A percentile compares a stretch with the other conserved stretches of the same genome.
Evolutionary conservation across 2,113 vertebrate genomes (phyloP).

Genomic region (Phalacrocorax carbo): DNA sequence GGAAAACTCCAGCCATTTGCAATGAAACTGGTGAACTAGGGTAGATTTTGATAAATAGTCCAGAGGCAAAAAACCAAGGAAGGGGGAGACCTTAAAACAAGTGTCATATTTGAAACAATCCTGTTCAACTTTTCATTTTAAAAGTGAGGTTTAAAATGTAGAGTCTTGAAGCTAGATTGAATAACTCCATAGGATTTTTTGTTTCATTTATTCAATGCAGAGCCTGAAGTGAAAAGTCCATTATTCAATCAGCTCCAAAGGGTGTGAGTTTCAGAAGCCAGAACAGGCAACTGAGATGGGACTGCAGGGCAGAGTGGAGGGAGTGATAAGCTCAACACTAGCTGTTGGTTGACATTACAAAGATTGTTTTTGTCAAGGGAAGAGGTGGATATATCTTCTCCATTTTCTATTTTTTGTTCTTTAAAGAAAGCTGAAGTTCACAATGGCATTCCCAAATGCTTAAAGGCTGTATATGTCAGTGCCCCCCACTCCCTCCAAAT

Average conservation of each 20-base stretch:
- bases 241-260: constrained; percentile 33
- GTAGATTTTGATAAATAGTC: not conserved
- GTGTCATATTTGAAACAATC: not conserved
- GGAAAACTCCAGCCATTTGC: not conserved
- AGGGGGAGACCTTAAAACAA: not conserved
- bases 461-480: not conserved
- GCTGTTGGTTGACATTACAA: constrained; percentile 53
- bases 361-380: constrained; percentile 44
- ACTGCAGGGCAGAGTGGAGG: not conserved
- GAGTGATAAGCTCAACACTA: constrained; percentile 39
- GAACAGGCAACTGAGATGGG: constrained; percentile 6
- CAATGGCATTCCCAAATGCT: not conserved
- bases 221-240: constrained; percentile 16
- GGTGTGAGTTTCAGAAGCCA: constrained; percentile 65
- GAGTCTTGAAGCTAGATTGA: not conserved
- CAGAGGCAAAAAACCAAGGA: not conserved
- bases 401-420: not conserved
- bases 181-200: not conserved
- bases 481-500: not conserved
- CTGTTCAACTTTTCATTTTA: not conserved
- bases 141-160: not conserved
- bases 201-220: not conserved
- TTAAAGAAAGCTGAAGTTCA: not conserved
- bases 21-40: not conserved
- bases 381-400: constrained; percentile 9